Conservation (phyloP, 64 coral and sea anemone species). For the Pocillopora damicornis region DNA sequence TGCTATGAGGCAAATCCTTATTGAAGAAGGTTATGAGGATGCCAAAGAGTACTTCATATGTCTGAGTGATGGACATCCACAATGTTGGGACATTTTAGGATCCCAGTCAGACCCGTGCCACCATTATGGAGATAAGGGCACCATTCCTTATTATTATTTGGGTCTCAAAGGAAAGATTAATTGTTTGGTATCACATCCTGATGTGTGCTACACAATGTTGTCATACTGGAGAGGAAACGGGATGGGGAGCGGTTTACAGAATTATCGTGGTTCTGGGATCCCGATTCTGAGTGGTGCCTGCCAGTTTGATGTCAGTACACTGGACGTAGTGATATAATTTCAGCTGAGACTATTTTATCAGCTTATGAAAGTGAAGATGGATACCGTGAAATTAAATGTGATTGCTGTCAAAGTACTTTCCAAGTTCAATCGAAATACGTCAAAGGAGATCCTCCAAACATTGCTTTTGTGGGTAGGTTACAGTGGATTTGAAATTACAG, state of each 20-base stretch:
- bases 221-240: constrained; percentile 44
- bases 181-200: not conserved
- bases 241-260: constrained; percentile 27
- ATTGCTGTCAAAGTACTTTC: constrained; percentile 8
- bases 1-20: not conserved
- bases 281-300: constrained; percentile 16
- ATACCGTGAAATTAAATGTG: constrained; percentile 13
- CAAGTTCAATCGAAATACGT: not conserved
- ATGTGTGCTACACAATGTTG: constrained; percentile 23
- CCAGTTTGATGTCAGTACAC: constrained; percentile 15
- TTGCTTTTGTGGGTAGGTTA: constrained; percentile 26
- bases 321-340: constrained; percentile 29
- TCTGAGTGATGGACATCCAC: constrained; percentile 12
- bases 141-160: constrained; percentile 38
- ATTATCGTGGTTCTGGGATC: constrained; percentile 37
- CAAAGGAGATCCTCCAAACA: constrained; percentile 35
- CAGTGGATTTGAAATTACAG: no score
- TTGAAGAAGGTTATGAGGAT: constrained; percentile 20
- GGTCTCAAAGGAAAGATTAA: constrained; percentile 34
- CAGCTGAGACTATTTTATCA: not conserved
- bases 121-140: constrained; percentile 9
- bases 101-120: not conserved
- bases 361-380: not conserved
- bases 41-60: constrained; percentile 38
- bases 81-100: constrained; percentile 32